Percentiles rank a stretch among this genome's conserved stretches.
Conservation (phyloP, 2,113 vertebrate species). For the Bothrops jararaca region DNA sequence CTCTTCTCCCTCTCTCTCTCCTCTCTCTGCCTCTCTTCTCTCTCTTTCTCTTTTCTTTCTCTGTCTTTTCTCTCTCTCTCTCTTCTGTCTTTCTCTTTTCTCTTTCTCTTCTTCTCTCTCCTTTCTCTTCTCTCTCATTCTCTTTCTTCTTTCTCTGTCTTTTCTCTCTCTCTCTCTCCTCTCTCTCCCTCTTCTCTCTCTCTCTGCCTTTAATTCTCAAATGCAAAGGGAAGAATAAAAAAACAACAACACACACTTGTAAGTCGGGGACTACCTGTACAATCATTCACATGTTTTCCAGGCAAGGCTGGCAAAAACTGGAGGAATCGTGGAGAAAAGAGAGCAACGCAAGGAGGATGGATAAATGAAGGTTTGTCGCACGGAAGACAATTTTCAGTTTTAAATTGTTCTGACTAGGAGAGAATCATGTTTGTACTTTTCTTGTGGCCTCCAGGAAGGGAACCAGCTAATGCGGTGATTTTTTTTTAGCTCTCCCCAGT, state of each 20-base stretch:
- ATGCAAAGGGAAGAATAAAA: no score
- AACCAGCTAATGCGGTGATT: background rate
- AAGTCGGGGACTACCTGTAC: background rate
- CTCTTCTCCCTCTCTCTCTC: no score
- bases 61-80: fast-evolving
- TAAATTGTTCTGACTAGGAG: background rate
- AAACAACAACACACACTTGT: background rate
- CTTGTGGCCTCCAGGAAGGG: background rate
- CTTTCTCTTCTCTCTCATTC: background rate
- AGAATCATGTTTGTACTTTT: background rate
- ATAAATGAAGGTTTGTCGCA: background rate
- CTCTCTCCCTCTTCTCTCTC: no score
- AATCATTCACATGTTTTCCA: background rate
- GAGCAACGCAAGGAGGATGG: fast-evolving
- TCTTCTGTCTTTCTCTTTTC: fast-evolving
- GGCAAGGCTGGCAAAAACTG: background rate
- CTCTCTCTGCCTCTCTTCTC: no score
- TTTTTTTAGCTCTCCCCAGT: background rate
- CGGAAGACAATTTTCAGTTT: background rate
- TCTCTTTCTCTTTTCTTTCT: no score
- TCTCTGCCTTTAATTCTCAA: no score
- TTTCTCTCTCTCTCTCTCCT: no score
- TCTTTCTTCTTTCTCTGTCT: no score
- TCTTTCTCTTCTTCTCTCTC: no score
- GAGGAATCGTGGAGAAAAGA: background rate